A percentile compares a stretch with the other conserved stretches of the same genome.
Evolutionary conservation across 2,888 invertebrate species (phyloP).

Genomic region (Xanthia togata): DNA sequence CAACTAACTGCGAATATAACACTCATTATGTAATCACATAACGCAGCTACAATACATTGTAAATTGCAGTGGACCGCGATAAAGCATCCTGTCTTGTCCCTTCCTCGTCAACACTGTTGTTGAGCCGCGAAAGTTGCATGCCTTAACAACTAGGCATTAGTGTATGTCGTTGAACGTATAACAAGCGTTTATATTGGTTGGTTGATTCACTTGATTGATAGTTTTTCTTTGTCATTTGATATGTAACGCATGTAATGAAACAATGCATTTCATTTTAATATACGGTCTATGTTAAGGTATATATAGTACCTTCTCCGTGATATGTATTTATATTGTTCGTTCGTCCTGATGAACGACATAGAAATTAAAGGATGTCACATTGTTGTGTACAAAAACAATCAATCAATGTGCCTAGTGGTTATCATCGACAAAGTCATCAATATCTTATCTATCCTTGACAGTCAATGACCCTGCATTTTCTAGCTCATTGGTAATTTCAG

Average conservation of each 20-base stretch:
- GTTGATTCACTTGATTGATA: slow-evolving; percentile 40
- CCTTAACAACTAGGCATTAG: slow-evolving; percentile 18
- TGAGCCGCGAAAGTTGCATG: slow-evolving; percentile 27
- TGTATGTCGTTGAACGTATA: slow-evolving; percentile 10
- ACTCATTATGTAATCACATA: slow-evolving; percentile 47
- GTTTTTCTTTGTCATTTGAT: slow-evolving; percentile 3
- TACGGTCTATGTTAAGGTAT: too few species aligned
- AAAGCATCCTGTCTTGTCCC: slow-evolving; percentile 9
- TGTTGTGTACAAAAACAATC: background rate
- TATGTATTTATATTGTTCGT: background rate
- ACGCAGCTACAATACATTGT: slow-evolving; percentile 25
- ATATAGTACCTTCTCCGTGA: background rate
- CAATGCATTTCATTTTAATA: background rate
- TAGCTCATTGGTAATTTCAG: background rate
- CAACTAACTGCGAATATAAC: slow-evolving; percentile 51
- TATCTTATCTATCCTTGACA: background rate
- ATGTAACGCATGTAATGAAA: background rate
- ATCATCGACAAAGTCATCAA: background rate
- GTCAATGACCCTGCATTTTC: background rate
- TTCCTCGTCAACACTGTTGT: background rate
- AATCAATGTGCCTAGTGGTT: too few species aligned
- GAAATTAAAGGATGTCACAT: background rate
- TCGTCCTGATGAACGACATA: background rate
- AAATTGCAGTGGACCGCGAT: slow-evolving; percentile 28
- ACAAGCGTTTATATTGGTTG: slow-evolving; percentile 4